Percentiles rank a stretch among this genome's conserved stretches.
Conservation (phyloP, 2,113 vertebrate species). For the Grantiella picta region DNA sequence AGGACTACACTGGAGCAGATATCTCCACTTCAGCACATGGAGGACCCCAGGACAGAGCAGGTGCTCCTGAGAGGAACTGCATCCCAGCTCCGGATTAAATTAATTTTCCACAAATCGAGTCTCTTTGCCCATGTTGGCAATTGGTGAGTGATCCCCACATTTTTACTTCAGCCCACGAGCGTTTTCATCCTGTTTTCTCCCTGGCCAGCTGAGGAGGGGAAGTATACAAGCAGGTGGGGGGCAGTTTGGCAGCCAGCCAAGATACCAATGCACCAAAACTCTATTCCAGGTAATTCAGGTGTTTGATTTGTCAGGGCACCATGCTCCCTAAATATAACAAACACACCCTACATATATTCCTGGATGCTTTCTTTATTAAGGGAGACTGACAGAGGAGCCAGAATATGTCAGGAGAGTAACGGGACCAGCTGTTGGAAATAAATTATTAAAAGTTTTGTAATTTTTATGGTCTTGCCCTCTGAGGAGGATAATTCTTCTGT, state of each 20-base stretch:
- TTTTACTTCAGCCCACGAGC: not conserved
- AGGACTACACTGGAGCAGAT: not conserved
- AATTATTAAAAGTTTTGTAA: not conserved
- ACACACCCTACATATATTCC: not conserved
- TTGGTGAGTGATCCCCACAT: not conserved
- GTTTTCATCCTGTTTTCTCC: not conserved
- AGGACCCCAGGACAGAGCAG: not conserved
- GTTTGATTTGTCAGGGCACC: not conserved
- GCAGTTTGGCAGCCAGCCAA: not conserved
- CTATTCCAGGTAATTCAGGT: not conserved
- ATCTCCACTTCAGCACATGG: not conserved
- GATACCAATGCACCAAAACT: not conserved
- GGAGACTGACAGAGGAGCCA: not conserved
- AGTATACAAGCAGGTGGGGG: not conserved
- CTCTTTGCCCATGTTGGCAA: not conserved
- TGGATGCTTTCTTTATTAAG: not conserved
- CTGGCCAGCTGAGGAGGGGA: not conserved
- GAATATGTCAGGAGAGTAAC: not conserved
- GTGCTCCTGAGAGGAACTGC: not conserved
- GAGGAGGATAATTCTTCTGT: not conserved
- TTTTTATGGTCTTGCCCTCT: not conserved
- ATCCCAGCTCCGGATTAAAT: not conserved
- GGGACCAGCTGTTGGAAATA: not conserved
- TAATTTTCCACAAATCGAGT: accelerated
- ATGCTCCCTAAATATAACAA: not conserved